phyloP scores from a whole-genome alignment of 2,888 invertebrate species.

The Tridacna gigas region DNA sequence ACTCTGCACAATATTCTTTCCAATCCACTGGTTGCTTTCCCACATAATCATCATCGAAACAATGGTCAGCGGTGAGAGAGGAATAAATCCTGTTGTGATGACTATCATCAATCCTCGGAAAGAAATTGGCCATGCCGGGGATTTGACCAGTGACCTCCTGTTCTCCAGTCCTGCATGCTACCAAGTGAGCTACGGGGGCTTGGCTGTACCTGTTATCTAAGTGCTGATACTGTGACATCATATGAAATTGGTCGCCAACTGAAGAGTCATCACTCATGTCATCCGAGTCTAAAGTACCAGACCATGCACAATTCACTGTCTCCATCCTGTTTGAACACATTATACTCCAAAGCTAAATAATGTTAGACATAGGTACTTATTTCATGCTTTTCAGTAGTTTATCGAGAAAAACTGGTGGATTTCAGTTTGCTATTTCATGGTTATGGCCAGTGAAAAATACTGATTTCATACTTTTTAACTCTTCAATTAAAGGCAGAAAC shows the following conservation, averaged over 20 bases:
- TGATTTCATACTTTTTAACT: no score
- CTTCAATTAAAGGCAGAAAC: no score
- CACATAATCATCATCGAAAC: no score
- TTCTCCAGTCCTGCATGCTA: neutral
- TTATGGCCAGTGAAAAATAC: no score
- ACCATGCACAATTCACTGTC: slow-evolving; percentile 74
- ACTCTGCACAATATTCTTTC: neutral
- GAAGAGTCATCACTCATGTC: slow-evolving; percentile 82
- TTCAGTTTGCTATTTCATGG: no score
- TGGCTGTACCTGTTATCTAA: slow-evolving; percentile 51
- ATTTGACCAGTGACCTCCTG: neutral
- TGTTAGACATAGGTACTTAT: no score
- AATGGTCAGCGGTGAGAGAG: neutral
- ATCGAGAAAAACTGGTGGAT: no score
- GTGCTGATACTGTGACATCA: slow-evolving; percentile 61
- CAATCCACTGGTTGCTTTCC: neutral
- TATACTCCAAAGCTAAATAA: no score
- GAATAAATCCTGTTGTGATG: neutral
- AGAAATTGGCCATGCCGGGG: neutral
- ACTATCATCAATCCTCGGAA: neutral
- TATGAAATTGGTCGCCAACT: slow-evolving; percentile 78
- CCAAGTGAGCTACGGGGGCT: neutral
- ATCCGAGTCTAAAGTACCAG: slow-evolving; percentile 78
- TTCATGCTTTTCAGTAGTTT: no score
- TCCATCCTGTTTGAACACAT: slow-evolving; percentile 12